phyloP scores from a whole-genome alignment of 2,113 vertebrate species.

The Felis chaus region DNA sequence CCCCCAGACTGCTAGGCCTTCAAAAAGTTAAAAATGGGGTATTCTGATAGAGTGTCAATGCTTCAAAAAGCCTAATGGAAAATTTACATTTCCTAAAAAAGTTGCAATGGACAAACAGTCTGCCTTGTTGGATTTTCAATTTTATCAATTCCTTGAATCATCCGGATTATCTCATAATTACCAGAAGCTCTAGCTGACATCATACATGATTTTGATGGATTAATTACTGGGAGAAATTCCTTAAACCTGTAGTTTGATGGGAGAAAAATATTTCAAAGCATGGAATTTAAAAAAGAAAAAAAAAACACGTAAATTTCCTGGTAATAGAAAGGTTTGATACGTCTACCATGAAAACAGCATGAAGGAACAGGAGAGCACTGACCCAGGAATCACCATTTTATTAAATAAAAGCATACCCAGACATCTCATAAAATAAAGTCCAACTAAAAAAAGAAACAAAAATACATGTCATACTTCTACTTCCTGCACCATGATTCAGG shows the following conservation, averaged over 20 bases:
- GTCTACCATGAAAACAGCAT: neutral
- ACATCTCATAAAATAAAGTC: neutral
- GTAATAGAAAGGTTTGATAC: neutral
- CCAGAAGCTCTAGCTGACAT: neutral
- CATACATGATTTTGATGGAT: neutral
- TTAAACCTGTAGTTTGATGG: neutral
- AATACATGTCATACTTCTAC: neutral
- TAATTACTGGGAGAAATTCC: neutral
- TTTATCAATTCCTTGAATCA: neutral
- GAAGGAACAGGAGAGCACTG: neutral
- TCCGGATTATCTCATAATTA: neutral
- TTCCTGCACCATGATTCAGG: neutral
- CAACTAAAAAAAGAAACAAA: neutral
- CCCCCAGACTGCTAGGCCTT: neutral
- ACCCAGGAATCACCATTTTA: neutral
- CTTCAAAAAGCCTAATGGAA: neutral
- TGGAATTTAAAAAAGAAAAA: neutral
- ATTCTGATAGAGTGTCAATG: neutral
- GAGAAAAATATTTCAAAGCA: slow-evolving; percentile 44
- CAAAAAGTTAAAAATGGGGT: neutral
- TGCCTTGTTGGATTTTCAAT: neutral
- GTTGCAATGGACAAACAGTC: neutral
- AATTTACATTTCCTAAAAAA: neutral
- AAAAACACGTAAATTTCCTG: neutral
- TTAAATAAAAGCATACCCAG: neutral